Evolutionary conservation across 2,113 vertebrate species (phyloP), one percentile per base, ranked within the genome.

Genomic region (Forbesichthys papilliferus): DNA sequence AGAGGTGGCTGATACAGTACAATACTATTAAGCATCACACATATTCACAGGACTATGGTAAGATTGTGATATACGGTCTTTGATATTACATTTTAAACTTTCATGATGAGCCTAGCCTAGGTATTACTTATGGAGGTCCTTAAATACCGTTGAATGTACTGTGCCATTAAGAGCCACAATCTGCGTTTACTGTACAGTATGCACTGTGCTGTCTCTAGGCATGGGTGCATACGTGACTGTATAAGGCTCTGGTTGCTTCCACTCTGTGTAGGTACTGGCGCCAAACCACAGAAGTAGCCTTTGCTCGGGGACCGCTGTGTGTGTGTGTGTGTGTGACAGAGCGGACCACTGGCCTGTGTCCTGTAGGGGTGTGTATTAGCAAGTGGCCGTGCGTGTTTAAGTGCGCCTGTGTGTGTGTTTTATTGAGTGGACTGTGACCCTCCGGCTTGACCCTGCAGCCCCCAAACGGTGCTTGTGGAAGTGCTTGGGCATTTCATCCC

Each of bases 231-330:
- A 46, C 69, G 47, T 27, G 49, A 14, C 52, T 42, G 36, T 67
- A 27, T 51, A 61, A 61, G 47, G 12, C 36, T 42, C 56, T 67
- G 64, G 71, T 68, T 62, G 61, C 52, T 71, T 76, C 42, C 64
- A 68, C 59, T 63, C 34, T 36, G 14, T 63, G 48, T 61, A 60
- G 55, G 58, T 57, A 67, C 61, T 5, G 53, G 66, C 73, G 75
- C 53, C 82, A 68, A 68, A 70, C 70, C 85, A 68, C 73, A 5
- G 49, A 69, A 71, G 69, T 16, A 69, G 34, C 36, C 33, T 62
- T 27, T 16, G 46, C 42, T 34, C 2, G 56, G 69, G 64, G 73
- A 70, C 68, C 70, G 61, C 34, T 61, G 79, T 58, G 51, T 9
- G 2, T 34, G 47, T 13, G 36, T 47, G 34, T 61, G 14, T 16